Evolutionary conservation across 2,797 vertebrate species (phyloP), one percentile per base, ranked within the genome.

Genomic region (Dallia pectoralis): DNA sequence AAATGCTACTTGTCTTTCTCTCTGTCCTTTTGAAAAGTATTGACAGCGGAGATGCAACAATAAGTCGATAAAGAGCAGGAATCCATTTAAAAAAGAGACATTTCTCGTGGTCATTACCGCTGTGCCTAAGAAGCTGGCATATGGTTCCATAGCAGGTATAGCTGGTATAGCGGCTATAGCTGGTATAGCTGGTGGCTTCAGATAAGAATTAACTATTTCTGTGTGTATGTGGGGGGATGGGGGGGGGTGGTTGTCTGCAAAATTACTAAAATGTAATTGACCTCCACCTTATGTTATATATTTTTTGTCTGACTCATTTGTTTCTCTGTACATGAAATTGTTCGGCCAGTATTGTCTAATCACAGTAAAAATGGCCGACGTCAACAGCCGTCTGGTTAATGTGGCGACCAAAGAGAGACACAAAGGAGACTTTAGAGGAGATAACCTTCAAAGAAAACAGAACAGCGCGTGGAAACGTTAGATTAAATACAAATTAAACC

Each of bases 21-120:
- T 63, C 5, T 15, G 61, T 16, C 22, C 15, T 63, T 18, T 32
- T 32, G 61, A 29, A 12, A 59, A 25, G 11, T 12, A 59, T 59
- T 59, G 14, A 64, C 32, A 70, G 72, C 69, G 68, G 79, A 82
- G 80, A 80, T 78, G 77, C 70, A 79, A 8, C 25, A 63, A 5
- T 16, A 18, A 79, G 65, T 81, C 73, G 61, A 48, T 68, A 71
- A 30, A 27, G 27, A 30, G 59, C 22, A 29, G 4, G 61, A 63
- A 30, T 63, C 25, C 61, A 63, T 63, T 63, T 30, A 16, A 15
- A 63, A 27, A 63, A 59, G 53, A 59, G 22, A n/a, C 11, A 59
- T 25, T 59, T 25, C 40, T 44, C 1, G n/a, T 53, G 51, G n/a
- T 53, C 12, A 62, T 62, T 63, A 30, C 61, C 18, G 14, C 61